Percentiles rank a stretch among this genome's conserved stretches.
These are phyloP conservation scores for Butastur rufipennis DNA, from an alignment of 2,113 vertebrate species.

Conservation along the genomic window DNA sequence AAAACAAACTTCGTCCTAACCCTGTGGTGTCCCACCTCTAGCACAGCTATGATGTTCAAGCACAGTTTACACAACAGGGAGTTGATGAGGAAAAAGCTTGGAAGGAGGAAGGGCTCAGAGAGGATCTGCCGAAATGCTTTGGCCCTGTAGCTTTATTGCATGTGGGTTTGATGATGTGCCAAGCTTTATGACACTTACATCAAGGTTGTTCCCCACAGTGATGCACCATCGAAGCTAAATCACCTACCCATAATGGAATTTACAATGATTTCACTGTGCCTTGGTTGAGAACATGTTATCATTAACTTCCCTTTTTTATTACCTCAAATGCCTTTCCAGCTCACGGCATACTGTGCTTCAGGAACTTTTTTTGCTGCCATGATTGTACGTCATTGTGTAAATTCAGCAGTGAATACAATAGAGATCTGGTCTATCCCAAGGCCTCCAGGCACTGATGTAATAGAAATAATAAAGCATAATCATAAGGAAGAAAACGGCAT, in stretches of 20 bases:
- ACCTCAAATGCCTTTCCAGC: conserved; percentile 28
- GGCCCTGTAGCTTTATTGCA: background rate
- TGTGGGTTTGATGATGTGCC: conserved; percentile 6
- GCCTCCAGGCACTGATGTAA: conserved; percentile 60
- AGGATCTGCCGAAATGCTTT: background rate
- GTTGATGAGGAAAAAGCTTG: background rate
- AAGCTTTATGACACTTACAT: conserved; percentile 17
- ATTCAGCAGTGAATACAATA: conserved; percentile 45
- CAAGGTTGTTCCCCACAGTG: background rate
- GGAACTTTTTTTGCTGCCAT: conserved; percentile 23
- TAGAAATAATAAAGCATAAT: conserved; percentile 50
- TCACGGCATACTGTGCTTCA: conserved; percentile 15
- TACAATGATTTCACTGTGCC: conserved; percentile 37
- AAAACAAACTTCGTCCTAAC: background rate
- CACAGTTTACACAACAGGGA: background rate
- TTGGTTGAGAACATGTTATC: conserved; percentile 43
- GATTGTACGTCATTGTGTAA: conserved; percentile 30
- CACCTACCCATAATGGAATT: conserved; percentile 31
- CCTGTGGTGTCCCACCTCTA: background rate
- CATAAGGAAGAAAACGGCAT: conserved; percentile 28
- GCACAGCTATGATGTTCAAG: background rate
- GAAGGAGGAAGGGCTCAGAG: background rate
- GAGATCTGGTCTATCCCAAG: conserved; percentile 48
- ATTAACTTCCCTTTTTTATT: conserved; percentile 37
- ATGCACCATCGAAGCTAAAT: background rate